Percentiles rank a stretch among this genome's conserved stretches.
These are phyloP conservation scores for Polymixis lichenea DNA, from an alignment of 2,888 invertebrate species.

Conservation along the genomic window DNA sequence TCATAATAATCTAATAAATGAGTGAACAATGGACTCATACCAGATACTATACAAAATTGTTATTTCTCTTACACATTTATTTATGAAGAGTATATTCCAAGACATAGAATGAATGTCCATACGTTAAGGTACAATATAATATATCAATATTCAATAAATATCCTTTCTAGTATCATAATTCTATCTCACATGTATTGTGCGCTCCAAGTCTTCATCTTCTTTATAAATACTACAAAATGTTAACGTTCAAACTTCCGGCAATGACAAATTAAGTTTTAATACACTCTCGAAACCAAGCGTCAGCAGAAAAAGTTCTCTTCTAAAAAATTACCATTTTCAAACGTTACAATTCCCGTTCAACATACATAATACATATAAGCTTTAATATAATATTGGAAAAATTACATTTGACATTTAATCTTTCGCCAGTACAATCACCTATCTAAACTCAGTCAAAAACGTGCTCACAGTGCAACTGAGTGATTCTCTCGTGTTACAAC, in stretches of 20 bases:
- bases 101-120: conserved; percentile 65
- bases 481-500: conserved; percentile 33
- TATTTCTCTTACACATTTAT: conserved; percentile 53
- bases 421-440: conserved; percentile 32
- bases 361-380: conserved; percentile 48
- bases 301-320: conserved; percentile 43
- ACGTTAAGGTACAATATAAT: conserved; percentile 67
- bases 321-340: conserved; percentile 48
- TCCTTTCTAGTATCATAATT: conserved; percentile 74
- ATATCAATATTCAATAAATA: conserved; percentile 80
- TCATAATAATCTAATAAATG: conserved; percentile 22
- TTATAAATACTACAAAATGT: conserved; percentile 79
- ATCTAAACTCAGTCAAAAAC: conserved; percentile 43
- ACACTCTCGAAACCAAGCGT: conserved; percentile 53
- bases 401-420: conserved; percentile 41
- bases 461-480: conserved; percentile 48
- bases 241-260: conserved; percentile 69
- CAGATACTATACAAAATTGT: conserved; percentile 59
- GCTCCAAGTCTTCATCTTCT: conserved; percentile 85
- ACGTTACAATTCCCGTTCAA: conserved; percentile 54
- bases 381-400: conserved; percentile 59
- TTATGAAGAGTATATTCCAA: conserved; percentile 64
- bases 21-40: conserved; percentile 36
- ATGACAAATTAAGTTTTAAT: conserved; percentile 45
- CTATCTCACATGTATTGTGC: conserved; percentile 89